Conservation (phyloP, 2,888 invertebrate genomes). For the Pocota personata region DNA sequence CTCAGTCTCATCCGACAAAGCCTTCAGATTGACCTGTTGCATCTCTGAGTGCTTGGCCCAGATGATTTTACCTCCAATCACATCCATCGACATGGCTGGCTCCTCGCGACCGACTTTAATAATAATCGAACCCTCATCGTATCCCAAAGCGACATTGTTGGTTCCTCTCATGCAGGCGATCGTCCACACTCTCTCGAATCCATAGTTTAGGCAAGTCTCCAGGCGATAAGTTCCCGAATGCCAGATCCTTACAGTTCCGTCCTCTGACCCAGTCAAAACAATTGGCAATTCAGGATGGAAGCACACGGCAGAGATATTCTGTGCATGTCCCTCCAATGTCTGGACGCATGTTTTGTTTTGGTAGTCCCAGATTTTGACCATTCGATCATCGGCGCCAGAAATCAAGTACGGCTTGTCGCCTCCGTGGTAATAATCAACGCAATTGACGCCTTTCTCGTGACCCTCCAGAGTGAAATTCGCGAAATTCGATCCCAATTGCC, state of each 20-base stretch:
- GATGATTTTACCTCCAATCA: slow-evolving; percentile 98
- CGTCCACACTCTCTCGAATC: slow-evolving; percentile 99
- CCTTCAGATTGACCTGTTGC: slow-evolving; percentile 87
- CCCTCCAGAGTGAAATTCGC: slow-evolving; percentile 99
- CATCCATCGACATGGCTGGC: slow-evolving; percentile 99
- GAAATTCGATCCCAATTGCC: slow-evolving; percentile 98
- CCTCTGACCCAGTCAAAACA: slow-evolving; percentile 98
- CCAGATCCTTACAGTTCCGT: slow-evolving; percentile 98
- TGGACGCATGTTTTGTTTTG: slow-evolving; percentile 99
- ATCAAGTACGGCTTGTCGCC: slow-evolving; percentile 99
- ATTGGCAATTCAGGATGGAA: slow-evolving; percentile 99
- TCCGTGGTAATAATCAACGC: slow-evolving; percentile 99
- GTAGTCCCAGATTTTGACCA: slow-evolving; percentile 99
- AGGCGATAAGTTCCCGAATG: slow-evolving; percentile 99
- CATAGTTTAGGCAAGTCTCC: slow-evolving; percentile 98
- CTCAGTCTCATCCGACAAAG: slow-evolving; percentile 84
- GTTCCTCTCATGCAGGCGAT: slow-evolving; percentile 96
- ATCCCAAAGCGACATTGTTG: slow-evolving; percentile 97
- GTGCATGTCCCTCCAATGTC: slow-evolving; percentile 97
- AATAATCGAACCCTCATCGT: slow-evolving; percentile 83
- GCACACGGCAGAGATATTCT: slow-evolving; percentile 97
- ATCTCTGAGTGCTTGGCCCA: slow-evolving; percentile 99
- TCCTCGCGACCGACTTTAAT: slow-evolving; percentile 93
- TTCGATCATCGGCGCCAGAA: slow-evolving; percentile 98
- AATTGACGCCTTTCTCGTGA: slow-evolving; percentile 99